Base-by-base conservation (phyloP, 2,113 vertebrate species). In the Tyrannus savana region DNA sequence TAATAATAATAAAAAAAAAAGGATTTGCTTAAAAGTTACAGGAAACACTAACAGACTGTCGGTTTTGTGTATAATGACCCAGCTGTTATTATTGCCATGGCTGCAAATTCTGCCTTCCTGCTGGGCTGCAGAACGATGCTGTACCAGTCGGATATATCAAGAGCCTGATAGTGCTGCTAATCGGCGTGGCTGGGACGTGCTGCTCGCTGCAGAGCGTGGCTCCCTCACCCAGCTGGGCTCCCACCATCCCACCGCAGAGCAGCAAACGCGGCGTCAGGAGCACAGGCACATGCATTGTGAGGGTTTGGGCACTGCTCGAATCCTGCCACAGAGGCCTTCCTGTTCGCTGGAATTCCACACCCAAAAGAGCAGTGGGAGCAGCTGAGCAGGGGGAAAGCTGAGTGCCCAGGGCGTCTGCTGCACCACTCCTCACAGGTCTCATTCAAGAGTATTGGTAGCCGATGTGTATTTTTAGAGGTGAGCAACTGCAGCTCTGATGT, bases 11-110 rank as follows among this genome's bases (percentile, higher is more conserved):
- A 39, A 50, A 52, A 50, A 58, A 87, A 76, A 79, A 83, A 49
- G 12, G 69, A 76, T 91, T 85, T 83, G 31, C 42, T 93, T 87
- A 91, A 96, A 93, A 89, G 76, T 66, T 87, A 46, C 21, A 49
- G 71, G 19, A 49, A 94, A 66, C 19, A 35, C 35, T 44, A 73
- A 41, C 27, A 85, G 62, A 25, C 83, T 14, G 14, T 15, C 0
- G 1, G 23, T 7, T 87, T 64, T 85, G 39, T 82, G 68, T 52
- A 56, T 35, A 93, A 91, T 63, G 77, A 87, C 60, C 77, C 81
- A 90, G 55, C 22, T 95, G 63, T 33, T 71, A 49, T 49, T 82
- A 94, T 41, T 91, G 66, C 52, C 56, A 47, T 35, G 78, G 77
- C 71, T 91, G 60, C 56, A 78, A 52, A 67, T 55, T 50, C 84